These are phyloP conservation scores for Cybosia mesomella DNA, from an alignment of 2,888 invertebrate species.

Conservation along the genomic window DNA sequence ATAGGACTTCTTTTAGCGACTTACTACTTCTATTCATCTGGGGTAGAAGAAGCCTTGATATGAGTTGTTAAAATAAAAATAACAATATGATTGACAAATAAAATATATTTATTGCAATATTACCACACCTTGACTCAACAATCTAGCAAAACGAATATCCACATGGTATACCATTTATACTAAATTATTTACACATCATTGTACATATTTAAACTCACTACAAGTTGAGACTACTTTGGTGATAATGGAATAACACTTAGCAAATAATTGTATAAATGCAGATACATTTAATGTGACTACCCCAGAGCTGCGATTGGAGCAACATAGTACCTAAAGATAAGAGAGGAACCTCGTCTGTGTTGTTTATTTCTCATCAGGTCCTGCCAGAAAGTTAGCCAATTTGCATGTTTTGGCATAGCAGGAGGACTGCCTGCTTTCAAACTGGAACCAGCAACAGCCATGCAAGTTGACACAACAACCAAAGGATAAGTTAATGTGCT, in stretches of 20 bases:
- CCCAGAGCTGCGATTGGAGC: constrained; percentile 80
- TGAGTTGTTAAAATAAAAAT: constrained; percentile 52
- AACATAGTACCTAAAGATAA: constrained; percentile 91
- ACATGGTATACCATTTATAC: constrained; percentile 80
- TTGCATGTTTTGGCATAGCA: constrained; percentile 92
- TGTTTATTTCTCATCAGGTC: constrained; percentile 92
- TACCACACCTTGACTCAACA: constrained; percentile 79
- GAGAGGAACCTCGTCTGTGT: constrained; percentile 94
- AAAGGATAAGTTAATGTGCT: constrained; percentile 96
- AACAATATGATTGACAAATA: constrained; percentile 65
- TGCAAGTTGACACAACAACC: constrained; percentile 96
- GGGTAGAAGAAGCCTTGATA: no score
- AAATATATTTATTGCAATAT: constrained; percentile 82
- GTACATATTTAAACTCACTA: constrained; percentile 67
- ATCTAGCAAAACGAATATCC: constrained; percentile 81
- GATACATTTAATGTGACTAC: constrained; percentile 65
- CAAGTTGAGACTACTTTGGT: constrained; percentile 80
- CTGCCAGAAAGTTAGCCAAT: constrained; percentile 94
- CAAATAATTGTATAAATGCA: constrained; percentile 81
- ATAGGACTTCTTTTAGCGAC: not conserved
- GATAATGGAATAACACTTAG: constrained; percentile 85
- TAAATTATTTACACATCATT: constrained; percentile 84
- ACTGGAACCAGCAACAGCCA: constrained; percentile 94
- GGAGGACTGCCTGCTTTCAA: constrained; percentile 94
- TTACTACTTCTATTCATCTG: no score